Conservation (phyloP, 2,113 vertebrate species). For the Oryzias celebensis region DNA sequence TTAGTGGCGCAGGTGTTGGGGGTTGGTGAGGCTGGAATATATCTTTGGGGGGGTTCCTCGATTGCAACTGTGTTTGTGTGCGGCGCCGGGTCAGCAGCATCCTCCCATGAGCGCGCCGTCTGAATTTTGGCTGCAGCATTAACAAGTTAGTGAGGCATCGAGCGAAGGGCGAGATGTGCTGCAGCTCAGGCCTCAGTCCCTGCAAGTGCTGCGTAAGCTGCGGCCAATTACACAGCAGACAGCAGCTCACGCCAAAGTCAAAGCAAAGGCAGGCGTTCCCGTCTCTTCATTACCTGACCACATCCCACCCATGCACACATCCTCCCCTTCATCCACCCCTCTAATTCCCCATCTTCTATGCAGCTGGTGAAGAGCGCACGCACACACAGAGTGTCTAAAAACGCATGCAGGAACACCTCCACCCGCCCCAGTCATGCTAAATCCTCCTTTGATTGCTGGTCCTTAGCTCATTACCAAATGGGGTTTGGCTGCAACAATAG, state of each 20-base stretch:
- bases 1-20: constrained; percentile 22
- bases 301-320: background rate
- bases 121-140: background rate
- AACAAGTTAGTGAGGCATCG: constrained; percentile 6
- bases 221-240: background rate
- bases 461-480: constrained; percentile 58
- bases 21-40: constrained; percentile 14
- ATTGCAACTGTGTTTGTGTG: constrained; percentile 1
- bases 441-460: constrained; percentile 31
- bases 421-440: background rate
- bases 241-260: too few species aligned
- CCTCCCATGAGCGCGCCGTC: background rate
- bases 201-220: background rate
- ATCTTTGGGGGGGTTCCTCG: constrained; percentile 15
- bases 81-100: constrained; percentile 23
- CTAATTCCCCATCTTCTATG: constrained; percentile 28
- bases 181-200: constrained; percentile 1
- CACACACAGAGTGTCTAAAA: background rate
- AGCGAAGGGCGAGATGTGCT: background rate
- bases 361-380: constrained; percentile 8
- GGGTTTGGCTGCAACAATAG: constrained; percentile 21
- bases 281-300: constrained; percentile 18
- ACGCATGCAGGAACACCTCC: background rate
- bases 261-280: constrained; percentile 13
- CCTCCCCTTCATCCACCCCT: constrained; percentile 1